Evolutionary conservation across 2,888 invertebrate genomes (phyloP), one percentile per base, ranked within the genome.

Genomic region (Oscheius sp.): DNA sequence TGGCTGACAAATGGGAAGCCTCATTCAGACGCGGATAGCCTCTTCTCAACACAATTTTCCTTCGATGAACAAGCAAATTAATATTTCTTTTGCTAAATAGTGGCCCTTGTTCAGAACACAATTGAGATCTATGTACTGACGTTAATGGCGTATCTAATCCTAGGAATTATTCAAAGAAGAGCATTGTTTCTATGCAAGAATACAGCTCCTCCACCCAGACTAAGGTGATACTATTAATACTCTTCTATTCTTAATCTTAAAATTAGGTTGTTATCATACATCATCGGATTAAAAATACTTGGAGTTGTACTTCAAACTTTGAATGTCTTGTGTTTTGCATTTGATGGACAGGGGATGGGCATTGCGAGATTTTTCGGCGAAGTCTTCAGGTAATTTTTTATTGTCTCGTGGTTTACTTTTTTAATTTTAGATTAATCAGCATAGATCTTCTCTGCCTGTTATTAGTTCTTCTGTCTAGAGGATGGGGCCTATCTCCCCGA

Each of bases 1-100:
- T 95, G 95, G 93, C 91, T 98, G 61, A 96, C 97, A 7, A 98
- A 98, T 90, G 96, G 97, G 29, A 94, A 95, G 90, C 98, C 98
- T 0, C 94, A 94, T 88, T 92, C 84, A 55, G 94, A 94, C 74
- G 88, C 88, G 41, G 80, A 86, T 23, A 95, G 95, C 89, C 93
- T 94, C 73, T 91, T 97, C 85, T 93, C 94, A 73, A 96, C 95
- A 90, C 96, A 98, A 89, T 97, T 97, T 89, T 96, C 96, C 0
- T 97, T 96, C 90, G 97, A 98, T 88, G 92, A 94, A 88, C 95
- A 91, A 89, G 85, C 84, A 29, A 25, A 21, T n/a, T 45, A 35
- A 69, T 35, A 43, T 46, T 12, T 23, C 35, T 59, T n/a, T 56
- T 61, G 29, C 23, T 43, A 0, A n/a, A n/a, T 35, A 12, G n/a